Percentiles rank a stretch among this genome's conserved stretches.
Evolutionary conservation across 2,888 invertebrate genomes (phyloP).

Genomic region (Dimorphilus gyrociliatus): DNA sequence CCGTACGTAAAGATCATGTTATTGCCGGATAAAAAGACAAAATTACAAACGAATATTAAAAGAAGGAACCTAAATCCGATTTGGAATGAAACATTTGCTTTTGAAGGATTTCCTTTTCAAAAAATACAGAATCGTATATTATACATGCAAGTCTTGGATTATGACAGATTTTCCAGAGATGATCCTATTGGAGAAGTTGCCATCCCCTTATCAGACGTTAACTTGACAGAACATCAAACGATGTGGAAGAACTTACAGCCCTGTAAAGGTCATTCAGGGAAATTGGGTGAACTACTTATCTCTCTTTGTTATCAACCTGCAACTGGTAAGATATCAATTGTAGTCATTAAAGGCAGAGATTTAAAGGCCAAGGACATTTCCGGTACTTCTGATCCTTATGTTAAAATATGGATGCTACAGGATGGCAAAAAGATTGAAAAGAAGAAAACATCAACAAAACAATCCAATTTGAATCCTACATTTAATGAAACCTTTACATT

Average conservation of each 20-base stretch:
- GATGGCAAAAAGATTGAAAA: slow-evolving; percentile 85
- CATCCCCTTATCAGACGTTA: slow-evolving; percentile 24
- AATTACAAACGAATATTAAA: slow-evolving; percentile 29
- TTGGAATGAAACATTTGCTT: slow-evolving; percentile 33
- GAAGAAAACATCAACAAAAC: slow-evolving; percentile 61
- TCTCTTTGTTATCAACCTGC: slow-evolving; percentile 87
- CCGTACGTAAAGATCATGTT: slow-evolving; percentile 36
- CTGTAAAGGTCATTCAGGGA: slow-evolving; percentile 12
- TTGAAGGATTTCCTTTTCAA: slow-evolving; percentile 35
- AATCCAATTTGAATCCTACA: slow-evolving; percentile 66
- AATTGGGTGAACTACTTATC: slow-evolving; percentile 43
- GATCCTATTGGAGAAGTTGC: slow-evolving; percentile 31
- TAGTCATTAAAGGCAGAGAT: slow-evolving; percentile 76
- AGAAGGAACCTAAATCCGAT: slow-evolving; percentile 27
- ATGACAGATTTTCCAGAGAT: slow-evolving; percentile 30
- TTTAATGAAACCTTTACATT: slow-evolving; percentile 89
- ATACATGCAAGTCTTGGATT: slow-evolving; percentile 35
- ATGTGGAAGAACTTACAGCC: slow-evolving; percentile 27
- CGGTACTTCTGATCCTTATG: slow-evolving; percentile 79
- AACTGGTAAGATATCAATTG: slow-evolving; percentile 73
- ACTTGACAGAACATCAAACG: slow-evolving; percentile 21
- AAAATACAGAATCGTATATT: slow-evolving; percentile 32
- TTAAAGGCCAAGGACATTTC: slow-evolving; percentile 88
- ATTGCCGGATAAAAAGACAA: slow-evolving; percentile 30
- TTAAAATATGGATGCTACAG: slow-evolving; percentile 86